phyloP scores from a whole-genome alignment of 2,113 vertebrate species.

The Prietella phreatophila region DNA sequence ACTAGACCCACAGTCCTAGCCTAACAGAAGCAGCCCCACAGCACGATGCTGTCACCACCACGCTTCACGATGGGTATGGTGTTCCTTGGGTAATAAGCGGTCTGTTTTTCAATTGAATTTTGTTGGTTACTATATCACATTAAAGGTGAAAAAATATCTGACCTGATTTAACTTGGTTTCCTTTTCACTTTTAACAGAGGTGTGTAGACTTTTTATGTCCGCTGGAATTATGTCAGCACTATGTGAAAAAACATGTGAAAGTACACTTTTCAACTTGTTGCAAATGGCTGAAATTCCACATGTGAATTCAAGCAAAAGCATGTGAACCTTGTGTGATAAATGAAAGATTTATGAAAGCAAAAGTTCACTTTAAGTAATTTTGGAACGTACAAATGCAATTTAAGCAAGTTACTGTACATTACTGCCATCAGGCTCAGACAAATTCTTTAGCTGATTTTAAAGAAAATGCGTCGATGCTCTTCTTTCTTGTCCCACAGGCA shows the following conservation, averaged over 20 bases:
- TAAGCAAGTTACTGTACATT: not conserved
- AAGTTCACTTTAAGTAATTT: not conserved
- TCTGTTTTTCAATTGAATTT: too few relatives aligned
- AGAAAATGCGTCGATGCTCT: not conserved
- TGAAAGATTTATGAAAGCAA: not conserved
- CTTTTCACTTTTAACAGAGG: not conserved
- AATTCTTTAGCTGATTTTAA: not conserved
- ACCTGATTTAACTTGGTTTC: not conserved
- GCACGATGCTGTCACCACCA: too few relatives aligned
- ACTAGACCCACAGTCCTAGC: too few relatives aligned
- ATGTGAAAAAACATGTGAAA: not conserved
- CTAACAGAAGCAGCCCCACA: too few relatives aligned
- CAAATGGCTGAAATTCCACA: not conserved
- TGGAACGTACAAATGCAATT: not conserved
- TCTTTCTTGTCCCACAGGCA: not conserved
- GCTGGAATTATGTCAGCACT: not conserved
- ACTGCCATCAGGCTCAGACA: not conserved
- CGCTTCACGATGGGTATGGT: too few relatives aligned
- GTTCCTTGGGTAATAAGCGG: too few relatives aligned
- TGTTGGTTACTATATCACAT: too few relatives aligned
- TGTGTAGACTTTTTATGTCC: not conserved
- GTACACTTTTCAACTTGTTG: not conserved
- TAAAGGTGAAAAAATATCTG: not conserved
- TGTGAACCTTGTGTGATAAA: not conserved
- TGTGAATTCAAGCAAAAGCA: not conserved